A percentile compares a stretch with the other conserved stretches of the same genome.
phyloP scores from a whole-genome alignment of 1,140 invertebrate species.

The Zeugodacus cucurbitae region DNA sequence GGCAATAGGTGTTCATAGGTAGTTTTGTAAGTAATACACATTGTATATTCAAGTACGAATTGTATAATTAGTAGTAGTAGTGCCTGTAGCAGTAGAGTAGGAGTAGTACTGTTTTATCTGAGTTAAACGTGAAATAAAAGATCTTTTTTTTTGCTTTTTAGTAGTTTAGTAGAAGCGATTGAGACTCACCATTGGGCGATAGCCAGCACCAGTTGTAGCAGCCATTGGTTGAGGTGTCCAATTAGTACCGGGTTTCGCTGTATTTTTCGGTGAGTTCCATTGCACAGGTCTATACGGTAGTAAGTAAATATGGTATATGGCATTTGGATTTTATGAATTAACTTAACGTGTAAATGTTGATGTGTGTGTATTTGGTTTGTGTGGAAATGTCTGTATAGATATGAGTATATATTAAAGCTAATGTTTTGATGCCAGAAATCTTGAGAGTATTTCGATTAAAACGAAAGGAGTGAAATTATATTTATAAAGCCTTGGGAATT shows the following conservation, averaged over 20 bases:
- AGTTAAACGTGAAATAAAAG: slow-evolving; percentile 37
- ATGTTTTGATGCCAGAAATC: background rate
- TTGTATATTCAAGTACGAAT: slow-evolving; percentile 31
- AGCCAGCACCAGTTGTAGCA: slow-evolving; percentile 84
- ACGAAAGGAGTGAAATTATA: too few species aligned
- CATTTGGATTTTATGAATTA: slow-evolving; percentile 8
- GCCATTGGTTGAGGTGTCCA: slow-evolving; percentile 89
- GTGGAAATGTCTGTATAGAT: background rate
- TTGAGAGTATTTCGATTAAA: too few species aligned
- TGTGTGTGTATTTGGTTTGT: background rate
- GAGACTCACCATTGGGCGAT: slow-evolving; percentile 82
- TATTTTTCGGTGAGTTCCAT: slow-evolving; percentile 88
- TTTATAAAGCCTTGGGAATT: too few species aligned
- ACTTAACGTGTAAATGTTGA: background rate
- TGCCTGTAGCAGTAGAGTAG: background rate
- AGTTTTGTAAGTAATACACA: background rate
- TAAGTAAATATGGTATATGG: slow-evolving; percentile 32
- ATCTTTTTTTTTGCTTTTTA: slow-evolving; percentile 39
- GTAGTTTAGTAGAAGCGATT: slow-evolving; percentile 50
- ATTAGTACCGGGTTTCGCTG: slow-evolving; percentile 77
- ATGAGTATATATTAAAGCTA: background rate
- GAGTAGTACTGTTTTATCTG: slow-evolving; percentile 15
- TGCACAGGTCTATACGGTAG: slow-evolving; percentile 73
- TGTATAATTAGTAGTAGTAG: slow-evolving; percentile 9
- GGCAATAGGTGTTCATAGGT: background rate